Base-by-base conservation (phyloP, 1,140 invertebrate species). In the Drosophila kohkoa region DNA sequence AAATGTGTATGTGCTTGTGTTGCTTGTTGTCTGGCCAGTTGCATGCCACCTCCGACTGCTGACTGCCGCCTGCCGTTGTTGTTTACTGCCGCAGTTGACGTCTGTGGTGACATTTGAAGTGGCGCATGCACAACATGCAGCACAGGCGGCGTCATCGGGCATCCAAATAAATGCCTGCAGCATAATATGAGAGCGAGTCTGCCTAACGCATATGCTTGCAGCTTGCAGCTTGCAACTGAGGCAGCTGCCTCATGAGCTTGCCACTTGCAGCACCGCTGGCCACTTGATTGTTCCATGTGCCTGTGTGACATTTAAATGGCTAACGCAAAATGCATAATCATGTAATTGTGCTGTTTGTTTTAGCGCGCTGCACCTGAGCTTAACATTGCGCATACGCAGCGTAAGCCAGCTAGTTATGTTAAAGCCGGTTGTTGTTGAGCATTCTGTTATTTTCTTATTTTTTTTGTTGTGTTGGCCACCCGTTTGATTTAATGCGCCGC, bases 61-160 rank as follows among this genome's bases (percentile, higher is more conserved):
- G 28, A 30, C 35, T 15, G 62, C 68, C 51, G 54, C 30, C 45
- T 71, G 55, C 65, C 68, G 60, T 70, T 88, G 70, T 65, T 79
- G 81, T 67, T 77, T 78, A 67, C 58, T 75, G 70, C 55, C 64
- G 38, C 70, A 79, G 60, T 70, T 81, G 86, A 90, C 71, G 81
- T 66, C 59, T 85, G 75, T 81, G 85, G 60, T 89, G 85, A 88
- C 85, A 88, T 82, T 70, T 85, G 77, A 90, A 89, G 86, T 85
- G 85, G 81, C 69, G 73, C 78, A 54, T 60, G 20, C 20, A 25
- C 20, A 25, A 63, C 54, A 49, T 69, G 60, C 55, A 67, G 70
- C 49, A 15, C 25, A 60, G 45, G 45, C 35, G 35, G 48, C 20
- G 45, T 54, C 51, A 54, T 54, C 51, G 46, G 52, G 71, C 78